These are phyloP conservation scores for Stenodera caucasica DNA, from an alignment of 2,888 invertebrate species.

Conservation along the genomic window DNA sequence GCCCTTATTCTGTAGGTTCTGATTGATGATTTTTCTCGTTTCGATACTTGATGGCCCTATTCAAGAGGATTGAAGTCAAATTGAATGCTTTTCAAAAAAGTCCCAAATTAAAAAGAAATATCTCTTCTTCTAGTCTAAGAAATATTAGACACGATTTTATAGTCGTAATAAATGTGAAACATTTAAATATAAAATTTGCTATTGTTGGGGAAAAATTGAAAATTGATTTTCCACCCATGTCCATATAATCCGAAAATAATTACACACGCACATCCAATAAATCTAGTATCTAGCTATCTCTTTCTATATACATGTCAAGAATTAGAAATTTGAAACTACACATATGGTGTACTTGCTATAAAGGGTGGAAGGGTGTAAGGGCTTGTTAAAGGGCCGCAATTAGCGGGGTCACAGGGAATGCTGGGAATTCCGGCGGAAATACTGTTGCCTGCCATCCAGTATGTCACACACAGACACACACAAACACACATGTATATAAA, in stretches of 20 bases:
- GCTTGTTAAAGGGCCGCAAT: slow-evolving; percentile 55
- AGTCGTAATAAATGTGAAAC: too few relatives aligned
- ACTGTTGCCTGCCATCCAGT: slow-evolving; percentile 20
- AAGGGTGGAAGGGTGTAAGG: slow-evolving; percentile 35
- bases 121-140: too few relatives aligned
- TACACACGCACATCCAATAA: slow-evolving; percentile 40
- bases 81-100: background rate
- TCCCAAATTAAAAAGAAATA: background rate
- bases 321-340: slow-evolving; percentile 40
- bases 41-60: background rate
- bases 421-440: slow-evolving; percentile 53
- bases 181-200: too few relatives aligned
- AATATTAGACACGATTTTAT: background rate
- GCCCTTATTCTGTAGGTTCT: background rate
- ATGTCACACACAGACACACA: background rate
- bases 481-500: too few relatives aligned
- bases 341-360: slow-evolving; percentile 28
- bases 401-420: slow-evolving; percentile 52
- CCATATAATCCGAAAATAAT: slow-evolving; percentile 43
- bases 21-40: background rate
- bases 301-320: slow-evolving; percentile 39
- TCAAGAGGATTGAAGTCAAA: background rate
- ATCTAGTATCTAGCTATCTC: slow-evolving; percentile 25
- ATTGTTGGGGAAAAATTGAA: slow-evolving; percentile 6
- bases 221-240: slow-evolving; percentile 13